phyloP scores from a whole-genome alignment of 2,888 invertebrate species.

The Mellilla xanthometata region DNA sequence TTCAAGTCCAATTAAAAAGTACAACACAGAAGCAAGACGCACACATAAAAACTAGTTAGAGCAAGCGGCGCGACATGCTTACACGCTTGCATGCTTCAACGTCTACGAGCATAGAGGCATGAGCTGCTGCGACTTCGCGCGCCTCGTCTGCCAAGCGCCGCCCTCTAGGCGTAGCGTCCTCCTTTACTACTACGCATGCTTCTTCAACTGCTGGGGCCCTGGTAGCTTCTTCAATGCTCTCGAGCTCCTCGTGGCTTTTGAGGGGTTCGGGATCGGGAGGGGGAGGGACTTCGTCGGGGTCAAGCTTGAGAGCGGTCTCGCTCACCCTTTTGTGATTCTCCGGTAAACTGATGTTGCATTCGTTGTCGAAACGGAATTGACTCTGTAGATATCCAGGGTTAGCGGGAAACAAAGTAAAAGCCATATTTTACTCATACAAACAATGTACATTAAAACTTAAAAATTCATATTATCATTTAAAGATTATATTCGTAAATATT shows the following conservation, averaged over 20 bases:
- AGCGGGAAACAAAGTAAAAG: slow-evolving; percentile 58
- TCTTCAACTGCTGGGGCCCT: slow-evolving; percentile 43
- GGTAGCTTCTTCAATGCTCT: slow-evolving; percentile 48
- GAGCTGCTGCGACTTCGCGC: slow-evolving; percentile 76
- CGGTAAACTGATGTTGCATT: slow-evolving; percentile 98
- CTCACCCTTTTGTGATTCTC: slow-evolving; percentile 99
- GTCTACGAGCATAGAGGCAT: slow-evolving; percentile 81
- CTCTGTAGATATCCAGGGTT: slow-evolving; percentile 86
- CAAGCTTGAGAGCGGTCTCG: slow-evolving; percentile 79
- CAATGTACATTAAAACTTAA: too few species aligned
- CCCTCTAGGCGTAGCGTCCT: slow-evolving; percentile 70
- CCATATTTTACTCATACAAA: too few species aligned
- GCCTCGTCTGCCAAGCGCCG: slow-evolving; percentile 75
- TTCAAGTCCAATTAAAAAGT: neutral
- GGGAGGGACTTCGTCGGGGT: slow-evolving; percentile 47
- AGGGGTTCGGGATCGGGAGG: slow-evolving; percentile 36
- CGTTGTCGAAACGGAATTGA: slow-evolving; percentile 99
- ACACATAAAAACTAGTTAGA: slow-evolving; percentile 43
- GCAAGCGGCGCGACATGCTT: slow-evolving; percentile 84
- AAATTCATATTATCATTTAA: too few species aligned
- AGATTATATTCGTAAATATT: neutral
- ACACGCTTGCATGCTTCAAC: slow-evolving; percentile 87
- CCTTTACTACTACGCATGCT: slow-evolving; percentile 76
- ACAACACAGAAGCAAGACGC: slow-evolving; percentile 47
- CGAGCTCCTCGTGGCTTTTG: slow-evolving; percentile 19